Evolutionary conservation across 2,797 vertebrate genomes (phyloP), one percentile per base, ranked within the genome.

Genomic region (Melanotaenia maccullochi): DNA sequence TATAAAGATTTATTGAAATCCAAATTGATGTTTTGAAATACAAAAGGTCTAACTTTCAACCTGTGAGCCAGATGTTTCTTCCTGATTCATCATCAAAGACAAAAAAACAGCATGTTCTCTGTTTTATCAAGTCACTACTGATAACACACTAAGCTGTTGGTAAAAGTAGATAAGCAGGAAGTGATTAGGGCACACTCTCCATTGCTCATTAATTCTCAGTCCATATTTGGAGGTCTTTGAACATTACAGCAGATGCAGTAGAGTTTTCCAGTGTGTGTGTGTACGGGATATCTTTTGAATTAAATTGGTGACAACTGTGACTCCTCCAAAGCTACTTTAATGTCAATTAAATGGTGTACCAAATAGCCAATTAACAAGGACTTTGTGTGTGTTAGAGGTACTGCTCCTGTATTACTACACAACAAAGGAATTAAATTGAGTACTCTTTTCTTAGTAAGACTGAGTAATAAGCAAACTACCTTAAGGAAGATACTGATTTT

Each of bases 171-270:
- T 81, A 68, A 79, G 73, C 76, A 77, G 83, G 69, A 79, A 73
- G 81, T 87, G 82, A 88, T 89, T 85, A 89, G 73, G 71, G 75
- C 44, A 33, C 77, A 70, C 58, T 79, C 63, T 47, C 60, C 58
- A 82, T 71, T 73, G 82, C 83, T 89, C 87, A 86, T 91, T 92
- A 91, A 88, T 83, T 87, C 77, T 5, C 16, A 9, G 68, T 84
- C 75, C 81, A 79, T 75, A 62, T 87, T 78, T 75, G 40, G 76
- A 85, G 65, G 84, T 65, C 78, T 79, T 75, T 71, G 72, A 88
- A 81, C 86, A 86, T 80, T 75, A 67, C 77, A 84, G 79, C 12
- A 70, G 72, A 83, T 73, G 71, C 68, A 72, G 61, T 72, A 83
- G 82, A 79, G 9, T 22, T 52, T 77, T 32, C 7, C 32, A 65